Evolutionary conservation across 2,888 invertebrate genomes (phyloP), one percentile per base, ranked within the genome.

Genomic region (Drosophila siamana): DNA sequence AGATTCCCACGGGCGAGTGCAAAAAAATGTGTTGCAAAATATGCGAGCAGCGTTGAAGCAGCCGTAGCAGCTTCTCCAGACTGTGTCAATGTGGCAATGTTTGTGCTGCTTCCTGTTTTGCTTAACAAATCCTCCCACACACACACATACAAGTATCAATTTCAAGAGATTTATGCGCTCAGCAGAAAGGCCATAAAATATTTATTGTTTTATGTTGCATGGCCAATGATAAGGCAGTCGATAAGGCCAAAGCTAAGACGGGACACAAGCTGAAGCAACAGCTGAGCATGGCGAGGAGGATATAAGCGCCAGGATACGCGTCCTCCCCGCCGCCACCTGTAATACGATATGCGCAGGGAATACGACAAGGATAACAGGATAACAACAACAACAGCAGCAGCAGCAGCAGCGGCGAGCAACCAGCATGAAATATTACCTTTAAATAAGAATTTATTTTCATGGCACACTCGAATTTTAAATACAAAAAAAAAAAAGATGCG

Each of bases 171-270:
- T 87, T 85, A 85, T 85, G 71, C 71, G 74, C 56, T 74, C 57
- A 52, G 78, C 74, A 80, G 69, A 81, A 76, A 82, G 67, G 79
- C 74, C 77, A 83, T 85, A 87, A 85, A 87, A 87, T 85, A 85
- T 85, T 85, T 87, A 85, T 85, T 85, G 86, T 85, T 80, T 82
- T 74, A 74, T 85, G 70, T 74, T 76, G 66, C 67, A 66, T 62
- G 80, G 77, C 54, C 81, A 64, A 66, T 81, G 86, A 84, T 83
- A 83, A 80, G 82, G 82, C 66, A 67, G 60, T 46, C 52, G 70
- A 77, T 74, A 78, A 68, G 63, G 48, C 46, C 26, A 63, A 50
- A 48, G 30, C 26, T 30, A 19, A 36, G 33, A 8, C 16, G 19
- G 36, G 33, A 33, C 46, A 15, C 28, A 41, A 26, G 33, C 24